Evolutionary conservation across 2,113 vertebrate genomes (phyloP), one percentile per base, ranked within the genome.

Genomic region (Equus quagga): DNA sequence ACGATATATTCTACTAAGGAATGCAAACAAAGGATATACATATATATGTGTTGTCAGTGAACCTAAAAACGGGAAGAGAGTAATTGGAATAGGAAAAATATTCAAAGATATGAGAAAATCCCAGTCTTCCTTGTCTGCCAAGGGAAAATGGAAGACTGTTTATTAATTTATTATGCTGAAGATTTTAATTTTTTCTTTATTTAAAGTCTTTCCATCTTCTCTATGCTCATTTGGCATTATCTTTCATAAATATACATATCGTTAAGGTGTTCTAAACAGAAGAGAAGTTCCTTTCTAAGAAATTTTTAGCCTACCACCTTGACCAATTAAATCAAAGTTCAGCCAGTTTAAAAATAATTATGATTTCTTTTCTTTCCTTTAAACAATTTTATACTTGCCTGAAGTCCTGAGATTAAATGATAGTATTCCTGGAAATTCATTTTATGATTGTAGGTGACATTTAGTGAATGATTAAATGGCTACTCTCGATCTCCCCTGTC

Each of bases 351-450:
- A 73, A 80, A 89, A 67, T 33, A 78, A 78, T 86, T 11, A 56
- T n/a, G 46, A 76, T 76, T 65, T 18, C 2, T 51, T 75, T 94
- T 92, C 62, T 87, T 60, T 44, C 6, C 8, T 26, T 60, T 78
- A 56, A 84, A 51, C 19, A 51, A 70, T 1, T 9, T 94, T 86
- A 70, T 86, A 70, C 9, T 1, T 82, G 1, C n/a, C n/a, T 64
- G 8, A 86, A 82, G 26, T 94, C n/a, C 36, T 84, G 21, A 33
- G 3, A 70, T 96, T 97, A 95, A 76, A 84, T 46, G 89, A 12
- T 72, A 82, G 51, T 90, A 85, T 75, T 67, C 33, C 28, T 41
- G 49, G 69, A 67, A 23, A 73, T 65, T 85, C 11, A 93, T 73
- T 87, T 91, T 9, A 64, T 79, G 62, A 91, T 84, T 13, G 0